A percentile compares a stretch with the other conserved stretches of the same genome.
These are phyloP conservation scores for Gadus macrocephalus DNA, from an alignment of 2,113 vertebrate genomes.

Conservation along the genomic window DNA sequence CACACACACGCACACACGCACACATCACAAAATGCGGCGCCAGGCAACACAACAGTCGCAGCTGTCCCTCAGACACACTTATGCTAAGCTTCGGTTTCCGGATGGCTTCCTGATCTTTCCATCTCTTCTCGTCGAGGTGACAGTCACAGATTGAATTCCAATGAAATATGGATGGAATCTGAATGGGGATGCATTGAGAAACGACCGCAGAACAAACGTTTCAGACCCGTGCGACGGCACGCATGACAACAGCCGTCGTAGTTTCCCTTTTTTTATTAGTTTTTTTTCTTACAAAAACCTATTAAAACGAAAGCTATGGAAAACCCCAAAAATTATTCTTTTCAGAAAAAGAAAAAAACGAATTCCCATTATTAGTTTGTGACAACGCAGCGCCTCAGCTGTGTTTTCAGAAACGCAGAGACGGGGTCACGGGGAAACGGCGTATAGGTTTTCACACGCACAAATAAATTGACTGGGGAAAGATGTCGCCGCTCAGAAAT, in stretches of 20 bases:
- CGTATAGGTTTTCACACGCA: slow-evolving; percentile 30
- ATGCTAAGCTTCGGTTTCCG: not conserved
- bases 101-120: slow-evolving; percentile 13
- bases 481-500: slow-evolving; percentile 52
- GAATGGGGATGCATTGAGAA: not conserved
- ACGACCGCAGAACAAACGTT: slow-evolving; percentile 16
- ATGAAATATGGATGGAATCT: not conserved
- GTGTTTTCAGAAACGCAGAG: too few species aligned
- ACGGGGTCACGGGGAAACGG: too few species aligned
- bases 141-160: not conserved
- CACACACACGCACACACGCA: not conserved
- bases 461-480: slow-evolving; percentile 51
- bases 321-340: slow-evolving; percentile 45
- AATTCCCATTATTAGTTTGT: not conserved
- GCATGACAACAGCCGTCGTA: slow-evolving; percentile 26
- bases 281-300: slow-evolving; percentile 32
- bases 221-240: slow-evolving; percentile 33
- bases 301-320: slow-evolving; percentile 44
- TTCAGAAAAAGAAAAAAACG: slow-evolving; percentile 36
- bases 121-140: not conserved
- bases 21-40: not conserved
- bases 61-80: too few species aligned
- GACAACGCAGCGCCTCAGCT: slow-evolving; percentile 30
- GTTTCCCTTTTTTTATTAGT: slow-evolving; percentile 2
- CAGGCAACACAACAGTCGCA: too few species aligned